Percentiles rank a stretch among this genome's conserved stretches.
These are phyloP conservation scores for Alloscopus bannaensis DNA, from an alignment of 2,888 invertebrate species.

Conservation along the genomic window DNA sequence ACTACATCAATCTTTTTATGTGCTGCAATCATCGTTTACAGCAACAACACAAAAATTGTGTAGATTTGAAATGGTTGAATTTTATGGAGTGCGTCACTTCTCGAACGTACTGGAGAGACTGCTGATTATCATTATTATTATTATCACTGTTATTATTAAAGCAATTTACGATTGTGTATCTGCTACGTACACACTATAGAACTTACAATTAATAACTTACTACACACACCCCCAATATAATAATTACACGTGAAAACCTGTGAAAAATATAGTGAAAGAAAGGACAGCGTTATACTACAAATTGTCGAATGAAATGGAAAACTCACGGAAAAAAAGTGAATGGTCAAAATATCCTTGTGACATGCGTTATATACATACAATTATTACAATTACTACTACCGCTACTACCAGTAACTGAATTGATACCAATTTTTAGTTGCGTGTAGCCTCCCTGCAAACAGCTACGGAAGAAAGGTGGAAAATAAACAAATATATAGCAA, in stretches of 20 bases:
- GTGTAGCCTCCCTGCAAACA: conserved; percentile 41
- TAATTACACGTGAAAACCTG: conserved; percentile 63
- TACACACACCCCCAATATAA: conserved; percentile 28
- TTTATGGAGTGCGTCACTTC: conserved; percentile 54
- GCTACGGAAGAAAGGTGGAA: conserved; percentile 32
- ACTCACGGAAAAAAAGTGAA: conserved; percentile 19
- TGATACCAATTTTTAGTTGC: conserved; percentile 60
- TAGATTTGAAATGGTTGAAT: conserved; percentile 43
- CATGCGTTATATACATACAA: conserved; percentile 42
- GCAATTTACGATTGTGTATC: background rate
- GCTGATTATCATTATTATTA: conserved; percentile 65
- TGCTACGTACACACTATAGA: conserved; percentile 42
- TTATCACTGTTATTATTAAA: conserved; percentile 31
- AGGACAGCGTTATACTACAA: conserved; percentile 30
- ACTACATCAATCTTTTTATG: background rate
- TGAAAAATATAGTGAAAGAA: conserved; percentile 56
- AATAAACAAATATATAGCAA: conserved; percentile 50
- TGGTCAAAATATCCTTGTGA: conserved; percentile 25
- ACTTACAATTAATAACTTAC: conserved; percentile 10
- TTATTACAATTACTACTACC: conserved; percentile 46
- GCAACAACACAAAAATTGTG: background rate
- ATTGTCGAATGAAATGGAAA: conserved; percentile 23
- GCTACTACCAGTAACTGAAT: conserved; percentile 32
- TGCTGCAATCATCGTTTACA: conserved; percentile 1
- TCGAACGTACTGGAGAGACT: conserved; percentile 62